These are phyloP conservation scores for Pampusana beccarii DNA, from an alignment of 2,113 vertebrate genomes.

Conservation along the genomic window DNA sequence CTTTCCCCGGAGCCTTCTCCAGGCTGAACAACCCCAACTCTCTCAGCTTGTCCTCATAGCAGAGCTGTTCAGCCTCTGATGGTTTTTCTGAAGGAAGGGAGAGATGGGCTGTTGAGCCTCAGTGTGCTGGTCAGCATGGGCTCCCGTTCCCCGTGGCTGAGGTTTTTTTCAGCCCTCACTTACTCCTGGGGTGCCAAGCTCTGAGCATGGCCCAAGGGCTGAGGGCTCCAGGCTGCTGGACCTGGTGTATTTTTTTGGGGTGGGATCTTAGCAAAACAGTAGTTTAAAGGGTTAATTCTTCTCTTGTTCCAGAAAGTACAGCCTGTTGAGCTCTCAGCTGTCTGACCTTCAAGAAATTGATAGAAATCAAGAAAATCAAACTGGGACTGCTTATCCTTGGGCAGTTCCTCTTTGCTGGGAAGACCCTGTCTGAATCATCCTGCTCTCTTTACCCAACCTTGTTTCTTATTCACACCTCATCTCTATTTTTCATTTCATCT, in stretches of 20 bases:
- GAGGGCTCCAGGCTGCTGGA: background rate
- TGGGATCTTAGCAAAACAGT: background rate
- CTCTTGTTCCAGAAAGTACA: background rate
- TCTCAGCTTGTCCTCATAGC: too few relatives aligned
- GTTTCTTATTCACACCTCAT: background rate
- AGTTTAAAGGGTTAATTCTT: background rate
- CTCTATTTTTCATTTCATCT: background rate
- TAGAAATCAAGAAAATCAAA: background rate
- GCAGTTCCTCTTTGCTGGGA: constrained; percentile 2
- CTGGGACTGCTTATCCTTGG: background rate
- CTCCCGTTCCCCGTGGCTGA: background rate
- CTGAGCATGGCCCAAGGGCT: background rate
- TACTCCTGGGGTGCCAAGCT: background rate
- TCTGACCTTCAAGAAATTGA: background rate
- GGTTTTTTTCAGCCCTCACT: background rate
- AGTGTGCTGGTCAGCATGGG: fast-evolving
- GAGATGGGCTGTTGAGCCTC: fast-evolving
- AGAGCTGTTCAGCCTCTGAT: too few relatives aligned
- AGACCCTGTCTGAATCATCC: background rate
- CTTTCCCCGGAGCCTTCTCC: too few relatives aligned
- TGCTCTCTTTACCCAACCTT: background rate
- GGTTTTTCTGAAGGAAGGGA: background rate
- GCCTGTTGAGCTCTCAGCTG: background rate
- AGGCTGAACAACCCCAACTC: too few relatives aligned
- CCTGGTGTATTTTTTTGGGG: fast-evolving